Conservation (phyloP, 2,888 invertebrate species). For the Opisthograptis luteolata region DNA sequence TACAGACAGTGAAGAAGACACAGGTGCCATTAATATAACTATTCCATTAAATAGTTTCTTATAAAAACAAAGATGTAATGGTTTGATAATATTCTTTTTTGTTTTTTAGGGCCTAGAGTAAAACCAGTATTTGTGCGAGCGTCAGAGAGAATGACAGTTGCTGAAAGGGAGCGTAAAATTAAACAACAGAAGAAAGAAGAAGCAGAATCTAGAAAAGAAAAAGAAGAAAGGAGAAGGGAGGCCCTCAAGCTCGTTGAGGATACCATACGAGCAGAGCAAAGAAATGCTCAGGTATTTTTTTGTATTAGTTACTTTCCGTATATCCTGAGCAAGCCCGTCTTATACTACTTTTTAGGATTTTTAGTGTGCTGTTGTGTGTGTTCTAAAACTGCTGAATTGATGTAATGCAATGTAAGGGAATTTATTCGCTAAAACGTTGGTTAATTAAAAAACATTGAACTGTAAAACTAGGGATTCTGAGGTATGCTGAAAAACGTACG, state of each 20-base stretch:
- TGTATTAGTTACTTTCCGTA: too few relatives aligned
- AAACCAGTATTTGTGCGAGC: constrained; percentile 98
- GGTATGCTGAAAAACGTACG: too few relatives aligned
- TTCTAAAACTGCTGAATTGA: too few relatives aligned
- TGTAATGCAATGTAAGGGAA: too few relatives aligned
- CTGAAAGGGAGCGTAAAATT: constrained; percentile 96
- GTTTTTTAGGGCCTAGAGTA: constrained; percentile 88
- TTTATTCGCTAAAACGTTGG: too few relatives aligned
- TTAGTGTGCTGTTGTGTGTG: too few relatives aligned
- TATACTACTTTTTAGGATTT: too few relatives aligned
- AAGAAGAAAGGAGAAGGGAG: constrained; percentile 94
- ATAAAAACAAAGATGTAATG: too few relatives aligned
- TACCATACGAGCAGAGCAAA: constrained; percentile 92
- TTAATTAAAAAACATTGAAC: too few relatives aligned
- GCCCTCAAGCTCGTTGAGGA: constrained; percentile 96
- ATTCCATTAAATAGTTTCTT: too few relatives aligned
- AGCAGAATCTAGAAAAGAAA: constrained; percentile 91
- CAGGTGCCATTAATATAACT: constrained; percentile 70
- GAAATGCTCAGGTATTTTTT: constrained; percentile 79
- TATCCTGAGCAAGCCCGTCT: too few relatives aligned
- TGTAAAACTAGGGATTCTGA: too few relatives aligned
- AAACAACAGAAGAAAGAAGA: constrained; percentile 93
- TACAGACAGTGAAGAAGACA: constrained; percentile 95
- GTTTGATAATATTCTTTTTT: not conserved
- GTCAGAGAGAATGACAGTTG: constrained; percentile 96